These are phyloP conservation scores for Vollenhovia emeryi DNA, from an alignment of 1,140 invertebrate species.

Conservation along the genomic window DNA sequence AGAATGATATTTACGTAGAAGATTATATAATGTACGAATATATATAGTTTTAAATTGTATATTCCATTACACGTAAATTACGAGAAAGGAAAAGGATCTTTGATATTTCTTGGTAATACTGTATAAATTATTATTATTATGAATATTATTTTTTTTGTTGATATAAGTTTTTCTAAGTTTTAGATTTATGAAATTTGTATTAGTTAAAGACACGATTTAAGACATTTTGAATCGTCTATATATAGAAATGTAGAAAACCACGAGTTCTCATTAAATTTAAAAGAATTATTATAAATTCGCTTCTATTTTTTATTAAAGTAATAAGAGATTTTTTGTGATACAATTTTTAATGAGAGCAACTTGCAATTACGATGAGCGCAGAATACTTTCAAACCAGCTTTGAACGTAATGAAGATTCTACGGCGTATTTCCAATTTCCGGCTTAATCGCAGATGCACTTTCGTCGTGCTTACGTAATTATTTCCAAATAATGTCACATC, in stretches of 20 bases:
- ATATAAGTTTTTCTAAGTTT: not conserved
- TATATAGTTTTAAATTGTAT: not conserved
- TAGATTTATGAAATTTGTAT: not conserved
- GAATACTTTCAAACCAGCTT: not conserved
- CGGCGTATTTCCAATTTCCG: not conserved
- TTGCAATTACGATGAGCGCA: not conserved
- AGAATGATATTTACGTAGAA: slow-evolving; percentile 1
- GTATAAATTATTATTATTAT: slow-evolving; percentile 1
- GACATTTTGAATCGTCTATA: not conserved
- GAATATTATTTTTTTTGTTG: not conserved
- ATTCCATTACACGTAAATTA: slow-evolving; percentile 2
- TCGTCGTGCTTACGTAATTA: slow-evolving; percentile 37
- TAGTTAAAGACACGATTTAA: not conserved
- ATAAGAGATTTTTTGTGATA: not conserved
- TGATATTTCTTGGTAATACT: not conserved
- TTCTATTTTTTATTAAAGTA: not conserved
- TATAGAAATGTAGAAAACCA: not conserved
- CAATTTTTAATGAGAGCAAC: not conserved
- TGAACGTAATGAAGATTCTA: slow-evolving; percentile 23
- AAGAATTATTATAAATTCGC: not conserved
- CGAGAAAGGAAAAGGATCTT: not conserved
- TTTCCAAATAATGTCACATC: slow-evolving; percentile 49
- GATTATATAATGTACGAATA: slow-evolving; percentile 4
- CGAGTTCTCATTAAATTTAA: not conserved
- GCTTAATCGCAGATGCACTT: slow-evolving; percentile 33